These are phyloP conservation scores for Psephotus haematonotus DNA, from an alignment of 2,113 vertebrate species.

Conservation along the genomic window DNA sequence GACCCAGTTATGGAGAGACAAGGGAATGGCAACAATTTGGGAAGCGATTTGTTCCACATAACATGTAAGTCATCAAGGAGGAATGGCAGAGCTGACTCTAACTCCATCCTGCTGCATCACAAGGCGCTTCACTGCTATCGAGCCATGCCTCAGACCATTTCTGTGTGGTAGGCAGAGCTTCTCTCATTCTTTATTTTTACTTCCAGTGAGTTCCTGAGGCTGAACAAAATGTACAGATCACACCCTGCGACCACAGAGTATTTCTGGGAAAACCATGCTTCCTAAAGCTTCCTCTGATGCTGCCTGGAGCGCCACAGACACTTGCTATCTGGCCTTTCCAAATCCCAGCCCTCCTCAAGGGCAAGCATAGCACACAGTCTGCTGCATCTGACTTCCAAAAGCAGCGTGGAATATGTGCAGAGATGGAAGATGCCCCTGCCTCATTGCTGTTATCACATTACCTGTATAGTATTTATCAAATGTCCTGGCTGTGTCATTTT, in stretches of 20 bases:
- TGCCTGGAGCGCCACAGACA: not conserved
- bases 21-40: not conserved
- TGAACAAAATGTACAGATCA: not conserved
- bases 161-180: not conserved
- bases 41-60: not conserved
- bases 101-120: not conserved
- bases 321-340: not conserved
- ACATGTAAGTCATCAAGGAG: not conserved
- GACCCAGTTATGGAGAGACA: not conserved
- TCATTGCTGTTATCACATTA: not conserved
- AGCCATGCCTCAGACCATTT: not conserved
- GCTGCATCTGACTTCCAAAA: not conserved
- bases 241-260: not conserved
- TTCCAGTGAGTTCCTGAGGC: not conserved
- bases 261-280: not conserved
- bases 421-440: not conserved
- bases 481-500: not conserved
- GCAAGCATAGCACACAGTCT: not conserved
- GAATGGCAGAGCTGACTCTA: not conserved
- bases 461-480: not conserved
- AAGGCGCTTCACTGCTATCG: rapidly evolving
- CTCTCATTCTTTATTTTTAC: not conserved
- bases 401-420: not conserved
- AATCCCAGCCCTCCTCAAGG: not conserved
- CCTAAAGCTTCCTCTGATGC: not conserved